phyloP scores from a whole-genome alignment of 2,113 vertebrate genomes.

The Dryoscopus gambensis region DNA sequence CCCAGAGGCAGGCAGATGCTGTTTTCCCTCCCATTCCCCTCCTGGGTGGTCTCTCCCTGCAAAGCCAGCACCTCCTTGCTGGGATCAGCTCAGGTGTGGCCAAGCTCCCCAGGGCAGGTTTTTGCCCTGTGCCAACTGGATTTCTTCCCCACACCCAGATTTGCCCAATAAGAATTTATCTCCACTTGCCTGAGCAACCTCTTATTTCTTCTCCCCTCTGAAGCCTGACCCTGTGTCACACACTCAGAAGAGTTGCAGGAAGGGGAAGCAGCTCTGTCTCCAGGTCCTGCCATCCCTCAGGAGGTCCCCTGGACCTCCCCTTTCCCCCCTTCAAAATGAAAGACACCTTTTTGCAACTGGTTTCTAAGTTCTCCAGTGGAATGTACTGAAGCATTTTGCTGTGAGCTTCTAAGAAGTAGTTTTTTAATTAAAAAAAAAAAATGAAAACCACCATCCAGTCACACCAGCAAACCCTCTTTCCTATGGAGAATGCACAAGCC shows the following conservation, averaged over 20 bases:
- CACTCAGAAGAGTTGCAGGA: not conserved
- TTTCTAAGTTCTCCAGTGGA: not conserved
- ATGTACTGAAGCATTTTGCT: not conserved
- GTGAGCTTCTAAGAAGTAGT: not conserved
- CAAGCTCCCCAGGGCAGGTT: not conserved
- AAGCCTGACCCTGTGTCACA: not conserved
- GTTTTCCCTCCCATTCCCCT: not conserved
- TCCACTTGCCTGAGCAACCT: not conserved
- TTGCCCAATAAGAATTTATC: not conserved
- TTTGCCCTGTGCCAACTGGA: not conserved
- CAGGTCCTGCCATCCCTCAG: not conserved
- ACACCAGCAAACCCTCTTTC: not conserved
- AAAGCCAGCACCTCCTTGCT: not conserved
- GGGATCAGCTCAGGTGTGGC: not conserved
- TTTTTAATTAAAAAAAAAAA: not conserved
- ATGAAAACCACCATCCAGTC: not conserved
- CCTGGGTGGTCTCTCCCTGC: not conserved
- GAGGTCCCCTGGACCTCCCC: not conserved
- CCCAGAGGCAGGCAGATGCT: fast-evolving
- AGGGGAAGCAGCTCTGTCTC: not conserved
- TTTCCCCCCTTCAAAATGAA: not conserved
- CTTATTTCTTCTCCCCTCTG: not conserved
- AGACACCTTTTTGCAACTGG: not conserved
- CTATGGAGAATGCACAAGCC: not conserved
- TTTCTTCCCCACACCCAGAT: not conserved